phyloP scores from a whole-genome alignment of 2,888 invertebrate genomes.

The Cerceris rybyensis region DNA sequence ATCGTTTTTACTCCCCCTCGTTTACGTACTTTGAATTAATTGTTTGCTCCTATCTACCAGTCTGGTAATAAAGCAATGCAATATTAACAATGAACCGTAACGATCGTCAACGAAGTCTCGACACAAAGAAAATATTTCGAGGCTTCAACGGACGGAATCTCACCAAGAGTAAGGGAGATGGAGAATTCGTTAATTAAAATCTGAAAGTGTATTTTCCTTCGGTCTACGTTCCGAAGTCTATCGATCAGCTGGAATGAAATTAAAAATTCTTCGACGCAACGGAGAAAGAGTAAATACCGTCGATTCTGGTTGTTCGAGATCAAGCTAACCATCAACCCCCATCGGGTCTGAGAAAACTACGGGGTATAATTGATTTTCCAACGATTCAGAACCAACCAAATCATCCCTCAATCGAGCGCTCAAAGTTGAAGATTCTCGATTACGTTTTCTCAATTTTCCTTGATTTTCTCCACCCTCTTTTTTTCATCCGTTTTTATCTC shows the following conservation, averaged over 20 bases:
- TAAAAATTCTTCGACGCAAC: constrained; percentile 39
- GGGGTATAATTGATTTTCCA: constrained; percentile 45
- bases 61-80: no score
- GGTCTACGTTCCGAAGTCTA: no score
- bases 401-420: constrained; percentile 40
- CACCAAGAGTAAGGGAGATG: no score
- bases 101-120: no score
- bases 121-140: no score
- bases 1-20: no score
- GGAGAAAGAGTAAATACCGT: constrained; percentile 9
- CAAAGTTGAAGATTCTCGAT: neutral
- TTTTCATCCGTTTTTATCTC: neutral
- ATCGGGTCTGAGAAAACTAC: constrained; percentile 25
- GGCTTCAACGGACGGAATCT: no score
- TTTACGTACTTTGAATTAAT: no score
- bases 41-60: no score
- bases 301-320: constrained; percentile 27
- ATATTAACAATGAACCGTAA: no score
- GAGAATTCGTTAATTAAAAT: no score
- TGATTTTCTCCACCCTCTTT: neutral
- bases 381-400: constrained; percentile 30
- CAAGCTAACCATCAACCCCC: constrained; percentile 28
- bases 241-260: constrained; percentile 26
- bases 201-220: no score
- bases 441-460: neutral